Conservation (phyloP, 2,888 invertebrate species). For the Zele albiditarsus region DNA sequence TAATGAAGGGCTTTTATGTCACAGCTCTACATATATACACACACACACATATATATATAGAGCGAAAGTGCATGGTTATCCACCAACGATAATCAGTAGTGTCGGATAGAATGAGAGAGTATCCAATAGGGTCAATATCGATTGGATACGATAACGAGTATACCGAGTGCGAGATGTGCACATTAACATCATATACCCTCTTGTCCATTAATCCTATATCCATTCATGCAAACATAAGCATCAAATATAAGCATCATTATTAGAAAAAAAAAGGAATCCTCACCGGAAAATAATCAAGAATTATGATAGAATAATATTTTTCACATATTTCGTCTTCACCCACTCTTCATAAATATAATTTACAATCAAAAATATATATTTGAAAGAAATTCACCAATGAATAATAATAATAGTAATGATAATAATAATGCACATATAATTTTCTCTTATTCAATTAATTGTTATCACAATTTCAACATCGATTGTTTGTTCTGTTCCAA, state of each 20-base stretch:
- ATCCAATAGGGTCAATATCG: constrained; percentile 28
- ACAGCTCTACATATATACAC: not conserved
- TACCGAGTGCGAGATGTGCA: constrained; percentile 14
- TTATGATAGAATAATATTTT: no score
- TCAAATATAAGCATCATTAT: not conserved
- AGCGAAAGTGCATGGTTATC: constrained; percentile 32
- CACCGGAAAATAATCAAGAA: no score
- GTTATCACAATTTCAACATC: no score
- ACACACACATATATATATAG: not conserved
- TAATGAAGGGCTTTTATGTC: constrained; percentile 35
- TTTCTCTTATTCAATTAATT: no score
- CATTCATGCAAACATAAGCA: not conserved
- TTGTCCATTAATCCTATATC: not conserved
- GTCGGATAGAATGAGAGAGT: constrained; percentile 35
- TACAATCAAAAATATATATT: no score
- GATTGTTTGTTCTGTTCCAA: no score
- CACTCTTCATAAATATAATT: no score
- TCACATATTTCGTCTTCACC: no score
- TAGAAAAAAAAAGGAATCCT: not conserved
- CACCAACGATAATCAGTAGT: constrained; percentile 40
- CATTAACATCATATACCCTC: not conserved
- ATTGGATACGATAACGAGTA: constrained; percentile 40
- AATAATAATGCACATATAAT: no score
- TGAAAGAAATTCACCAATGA: no score
- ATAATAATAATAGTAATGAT: no score